Base-by-base conservation (phyloP, 2,113 vertebrate genomes). In the Syngnathus typhle region DNA sequence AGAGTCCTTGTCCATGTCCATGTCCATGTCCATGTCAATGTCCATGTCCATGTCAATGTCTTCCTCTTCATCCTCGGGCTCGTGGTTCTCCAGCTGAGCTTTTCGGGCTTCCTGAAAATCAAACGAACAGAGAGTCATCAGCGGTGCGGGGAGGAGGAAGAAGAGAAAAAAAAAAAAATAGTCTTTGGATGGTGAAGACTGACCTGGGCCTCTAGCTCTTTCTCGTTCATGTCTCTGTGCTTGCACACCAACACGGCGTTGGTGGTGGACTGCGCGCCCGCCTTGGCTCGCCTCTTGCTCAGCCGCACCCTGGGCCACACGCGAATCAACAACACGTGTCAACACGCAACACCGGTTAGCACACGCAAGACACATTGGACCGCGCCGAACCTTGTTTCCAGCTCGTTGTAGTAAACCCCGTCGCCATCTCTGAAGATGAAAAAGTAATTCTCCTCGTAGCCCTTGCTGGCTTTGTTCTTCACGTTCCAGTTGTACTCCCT, bases 401-500 rank as follows among this genome's bases (percentile, higher is more conserved):
- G 74, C 73, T 98, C 95, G 0, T 98, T 98, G 90, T 98, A 98
- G 81, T 98, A 97, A 64, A 98, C 95, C 0, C 95, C 95, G 0
- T 98, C 95, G 0, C 91, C 93, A 75, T 98, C 95, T 43, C 95
- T 90, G 82, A 98, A 97, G 86, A 98, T 98, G 73, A 98, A 97
- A 87, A 98, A 98, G 78, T 98, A 98, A 82, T 98, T 98, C 84
- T 98, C 95, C 67, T 98, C 95, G 0, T 98, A 98, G 65, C 95
- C 95, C 60, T 98, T 98, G 88, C 95, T 98, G 69, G 95, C 95
- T 79, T 98, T 98, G 91, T 98, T 98, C 85, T 98, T 98, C 69
- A 97, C 95, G 0, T 98, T 97, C 95, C 95, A 97, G 91, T 97
- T 97, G 84, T 98, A 98, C 76, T 98, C 95, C 37, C 95, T 90